Evolutionary conservation across 1,140 invertebrate species (phyloP).

Genomic region (Aphelinus certus): DNA sequence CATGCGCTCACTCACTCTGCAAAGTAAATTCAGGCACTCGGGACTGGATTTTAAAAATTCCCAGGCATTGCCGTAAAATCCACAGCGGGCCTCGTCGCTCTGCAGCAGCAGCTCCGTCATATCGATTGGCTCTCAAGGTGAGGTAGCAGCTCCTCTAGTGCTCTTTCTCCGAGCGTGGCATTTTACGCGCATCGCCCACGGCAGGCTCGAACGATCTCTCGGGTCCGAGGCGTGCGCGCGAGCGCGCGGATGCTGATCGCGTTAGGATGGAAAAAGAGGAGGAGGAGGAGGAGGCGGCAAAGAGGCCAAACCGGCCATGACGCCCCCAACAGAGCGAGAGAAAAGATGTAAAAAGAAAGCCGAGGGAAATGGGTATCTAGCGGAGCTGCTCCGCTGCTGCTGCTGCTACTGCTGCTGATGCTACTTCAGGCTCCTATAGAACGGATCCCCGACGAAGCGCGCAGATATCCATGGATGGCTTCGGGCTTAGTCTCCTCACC

Average conservation of each 20-base stretch:
- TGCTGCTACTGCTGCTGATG: too few relatives aligned
- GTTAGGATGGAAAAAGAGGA: constrained; percentile 35
- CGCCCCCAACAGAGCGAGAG: background rate
- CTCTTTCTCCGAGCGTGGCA: constrained; percentile 11
- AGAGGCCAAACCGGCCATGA: background rate
- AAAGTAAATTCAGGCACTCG: too few relatives aligned
- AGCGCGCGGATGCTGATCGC: constrained; percentile 38
- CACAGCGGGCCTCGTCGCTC: too few relatives aligned
- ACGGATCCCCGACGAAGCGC: constrained; percentile 8
- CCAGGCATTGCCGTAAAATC: too few relatives aligned
- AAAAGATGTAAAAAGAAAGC: constrained; percentile 35
- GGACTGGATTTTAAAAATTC: too few relatives aligned
- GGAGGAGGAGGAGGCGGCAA: background rate
- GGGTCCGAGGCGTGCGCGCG: constrained; percentile 24
- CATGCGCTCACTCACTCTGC: too few relatives aligned
- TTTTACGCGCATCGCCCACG: constrained; percentile 35
- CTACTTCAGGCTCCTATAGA: background rate
- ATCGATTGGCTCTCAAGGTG: constrained; percentile 35
- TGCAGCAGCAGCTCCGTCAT: constrained; percentile 14
- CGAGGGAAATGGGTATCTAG: constrained; percentile 34
- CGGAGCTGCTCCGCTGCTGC: too few relatives aligned
- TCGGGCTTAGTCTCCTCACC: constrained; percentile 4
- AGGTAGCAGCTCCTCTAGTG: constrained; percentile 20
- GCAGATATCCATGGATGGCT: constrained; percentile 18
- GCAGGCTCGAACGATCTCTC: constrained; percentile 33